Evolutionary conservation across 2,113 vertebrate genomes (phyloP), one percentile per base, ranked within the genome.

Genomic region (Menura novaehollandiae): DNA sequence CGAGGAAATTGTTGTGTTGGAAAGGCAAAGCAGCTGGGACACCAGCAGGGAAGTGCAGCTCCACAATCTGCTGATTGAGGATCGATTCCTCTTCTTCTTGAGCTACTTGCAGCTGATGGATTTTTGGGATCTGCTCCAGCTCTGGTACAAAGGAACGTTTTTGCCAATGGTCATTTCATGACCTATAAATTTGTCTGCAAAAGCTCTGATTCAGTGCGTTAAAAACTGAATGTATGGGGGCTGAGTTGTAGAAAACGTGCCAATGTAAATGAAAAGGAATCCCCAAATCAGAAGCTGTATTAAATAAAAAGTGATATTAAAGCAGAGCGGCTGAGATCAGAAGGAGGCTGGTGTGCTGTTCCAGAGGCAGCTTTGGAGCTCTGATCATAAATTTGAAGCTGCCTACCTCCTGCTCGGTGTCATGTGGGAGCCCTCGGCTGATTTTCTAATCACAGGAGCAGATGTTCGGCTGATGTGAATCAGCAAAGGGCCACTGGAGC

Each of bases 391-490:
- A 52, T 68, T 24, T 46, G 83, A 26, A 46, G n/a, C 76, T 33
- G 46, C 26, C 83, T 63, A 78, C 35, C 74, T 91, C 88, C 82
- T 82, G 88, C 62, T 88, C 8, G 7, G 44, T 32, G 71, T 20
- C 30, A 26, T 58, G 86, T 28, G 91, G 86, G 91, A 96, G 89
- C 89, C 75, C 83, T 17, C 23, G 22, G 53, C 66, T 63, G 68
- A 44, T 83, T 72, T 74, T 71, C 81, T 30, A 60, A 33, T 51
- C 8, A 1, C 56, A 47, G 88, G 66, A 90, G 91, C 94, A 93
- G 95, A 95, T 93, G 79, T 83, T 93, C 74, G 66, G 79, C 89
- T 88, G 91, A 55, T 83, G 79, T 35, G 95, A 64, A 91, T 60
- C 95, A 86, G 86, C 79, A 68, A 79, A 83, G 5, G 5, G 26